phyloP scores from a whole-genome alignment of 1,140 invertebrate species.

The Hetaerina americana region DNA sequence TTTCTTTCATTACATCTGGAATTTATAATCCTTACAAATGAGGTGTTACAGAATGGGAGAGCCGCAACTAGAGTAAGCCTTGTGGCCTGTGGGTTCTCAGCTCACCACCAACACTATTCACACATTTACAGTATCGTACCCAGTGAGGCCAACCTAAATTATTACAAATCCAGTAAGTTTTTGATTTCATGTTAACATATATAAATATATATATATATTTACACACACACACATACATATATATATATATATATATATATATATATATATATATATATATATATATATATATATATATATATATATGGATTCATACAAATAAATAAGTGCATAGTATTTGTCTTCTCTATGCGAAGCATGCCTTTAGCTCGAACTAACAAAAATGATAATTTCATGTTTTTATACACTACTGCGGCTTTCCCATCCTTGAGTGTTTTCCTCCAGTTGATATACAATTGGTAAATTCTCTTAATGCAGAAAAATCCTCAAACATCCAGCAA shows the following conservation, averaged over 20 bases:
- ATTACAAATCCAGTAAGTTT: neutral
- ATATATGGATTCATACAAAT: neutral
- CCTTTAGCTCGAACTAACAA: neutral
- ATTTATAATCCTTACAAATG: neutral
- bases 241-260: neutral
- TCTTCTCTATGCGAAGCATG: neutral
- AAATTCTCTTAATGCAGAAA: neutral
- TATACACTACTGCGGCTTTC: neutral
- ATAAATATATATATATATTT: neutral
- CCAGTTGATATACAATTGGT: neutral
- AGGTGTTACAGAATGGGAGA: neutral
- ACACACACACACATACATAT: neutral
- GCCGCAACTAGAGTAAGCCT: neutral
- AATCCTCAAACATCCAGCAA: neutral
- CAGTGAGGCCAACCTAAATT: neutral
- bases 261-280: neutral
- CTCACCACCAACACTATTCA: neutral
- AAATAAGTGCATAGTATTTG: neutral
- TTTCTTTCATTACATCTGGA: neutral
- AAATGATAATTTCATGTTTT: neutral
- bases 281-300: neutral
- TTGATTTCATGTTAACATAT: neutral
- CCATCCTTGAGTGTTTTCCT: neutral
- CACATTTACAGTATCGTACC: neutral
- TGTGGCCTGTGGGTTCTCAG: neutral